Evolutionary conservation across 2,113 vertebrate species (phyloP), one percentile per base, ranked within the genome.

Genomic region (Serilophus lunatus): DNA sequence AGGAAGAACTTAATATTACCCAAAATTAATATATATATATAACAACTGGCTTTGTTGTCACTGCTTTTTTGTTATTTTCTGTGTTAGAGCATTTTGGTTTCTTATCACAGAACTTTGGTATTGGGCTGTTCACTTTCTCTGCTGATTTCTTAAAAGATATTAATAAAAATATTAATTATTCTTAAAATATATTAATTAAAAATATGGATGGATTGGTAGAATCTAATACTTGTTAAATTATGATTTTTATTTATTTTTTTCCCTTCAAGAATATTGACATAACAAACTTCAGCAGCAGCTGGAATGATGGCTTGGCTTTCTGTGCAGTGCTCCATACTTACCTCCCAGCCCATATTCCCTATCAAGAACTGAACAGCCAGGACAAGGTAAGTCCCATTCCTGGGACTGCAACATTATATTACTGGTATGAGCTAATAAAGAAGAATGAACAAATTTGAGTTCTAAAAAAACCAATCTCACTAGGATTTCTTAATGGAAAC

Each of bases 211-310:
- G 29, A 26, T 53, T 85, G 36, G 13, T 51, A 56, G 66, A 56
- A 47, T 31, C 13, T 72, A 49, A 45, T 44, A 49, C 16, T 42
- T 42, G 15, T 65, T 87, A 68, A 23, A 40, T 49, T n/a, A 20
- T 4, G 0, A 24, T 82, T 94, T 79, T 90, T 64, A 82, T 69
- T 61, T 13, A 13, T 91, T 45, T 3, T 75, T 91, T 49, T 17
- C 4, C 49, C 69, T 89, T 87, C 36, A 93, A 99, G 99, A 99
- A 99, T 94, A 99, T 99, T 4, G 99, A 99, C 89, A 99, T 99
- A 90, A 99, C 99, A 23, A 99, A 99, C 97, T 99, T 99, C 98
- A 99, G 99, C 98, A 99, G 99, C 97, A 99, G 99, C 97, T 99
- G 99, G 99, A 99, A 99, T 3, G 99, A 99, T 8, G 99, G 99